Percentiles rank a stretch among this genome's conserved stretches.
These are phyloP conservation scores for Thecocarcelia acutangulata DNA, from an alignment of 2,888 invertebrate species.

Conservation along the genomic window DNA sequence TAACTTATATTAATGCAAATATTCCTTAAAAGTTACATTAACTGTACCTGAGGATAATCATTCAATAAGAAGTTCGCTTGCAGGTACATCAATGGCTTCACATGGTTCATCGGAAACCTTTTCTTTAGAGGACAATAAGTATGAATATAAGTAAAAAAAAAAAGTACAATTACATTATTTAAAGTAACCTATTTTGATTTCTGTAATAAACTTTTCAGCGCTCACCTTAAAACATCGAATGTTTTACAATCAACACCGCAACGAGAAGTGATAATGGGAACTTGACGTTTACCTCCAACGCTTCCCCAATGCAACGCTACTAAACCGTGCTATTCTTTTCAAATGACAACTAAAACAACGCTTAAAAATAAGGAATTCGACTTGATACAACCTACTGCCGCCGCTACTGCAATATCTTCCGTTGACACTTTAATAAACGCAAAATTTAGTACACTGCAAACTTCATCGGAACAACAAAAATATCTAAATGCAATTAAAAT, in stretches of 20 bases:
- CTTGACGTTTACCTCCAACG: slow-evolving; percentile 77
- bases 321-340: slow-evolving; percentile 47
- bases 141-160: slow-evolving; percentile 61
- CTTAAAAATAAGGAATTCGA: slow-evolving; percentile 61
- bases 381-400: slow-evolving; percentile 22
- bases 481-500: slow-evolving; percentile 19
- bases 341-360: slow-evolving; percentile 43
- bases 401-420: slow-evolving; percentile 22
- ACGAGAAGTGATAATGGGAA: slow-evolving; percentile 76
- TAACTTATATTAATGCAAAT: slow-evolving; percentile 26
- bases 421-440: slow-evolving; percentile 38
- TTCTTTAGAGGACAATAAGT: slow-evolving; percentile 81
- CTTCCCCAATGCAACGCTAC: slow-evolving; percentile 63
- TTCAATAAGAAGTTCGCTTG: slow-evolving; percentile 81
- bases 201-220: slow-evolving; percentile 69
- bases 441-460: slow-evolving; percentile 6
- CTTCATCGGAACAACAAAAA: slow-evolving; percentile 23
- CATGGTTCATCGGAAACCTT: slow-evolving; percentile 81
- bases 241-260: slow-evolving; percentile 79
- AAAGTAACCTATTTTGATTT: too few species aligned
- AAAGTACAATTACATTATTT: slow-evolving; percentile 26
- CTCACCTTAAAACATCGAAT: slow-evolving; percentile 80
- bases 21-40: slow-evolving; percentile 78
- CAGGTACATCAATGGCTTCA: slow-evolving; percentile 81
- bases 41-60: slow-evolving; percentile 81